Conservation (phyloP, 1,140 invertebrate genomes). For the Caenorhabditis brenneri region DNA sequence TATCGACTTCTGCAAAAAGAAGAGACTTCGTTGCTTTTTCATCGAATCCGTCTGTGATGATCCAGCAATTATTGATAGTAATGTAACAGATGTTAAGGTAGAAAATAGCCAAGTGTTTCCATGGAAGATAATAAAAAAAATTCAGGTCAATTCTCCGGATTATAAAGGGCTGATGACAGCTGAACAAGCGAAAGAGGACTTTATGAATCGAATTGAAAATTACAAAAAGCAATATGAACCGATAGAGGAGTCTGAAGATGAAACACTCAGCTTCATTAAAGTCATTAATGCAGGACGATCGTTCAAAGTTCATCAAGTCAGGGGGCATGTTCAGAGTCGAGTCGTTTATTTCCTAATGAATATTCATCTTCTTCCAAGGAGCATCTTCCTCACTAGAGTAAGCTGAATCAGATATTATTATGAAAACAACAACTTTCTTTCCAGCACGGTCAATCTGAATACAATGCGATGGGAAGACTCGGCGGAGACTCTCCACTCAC, state of each 20-base stretch:
- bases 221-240: conserved; percentile 91
- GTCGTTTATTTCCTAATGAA: conserved; percentile 99
- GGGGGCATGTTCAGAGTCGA: conserved; percentile 90
- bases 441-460: conserved; percentile 91
- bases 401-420: conserved; percentile 66
- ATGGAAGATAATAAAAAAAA: conserved; percentile 69
- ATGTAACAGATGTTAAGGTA: conserved; percentile 81
- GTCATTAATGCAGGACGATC: conserved; percentile 82
- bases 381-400: conserved; percentile 84
- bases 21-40: conserved; percentile 87
- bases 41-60: conserved; percentile 98
- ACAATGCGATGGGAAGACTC: conserved; percentile 89
- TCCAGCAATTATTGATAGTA: conserved; percentile 91
- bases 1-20: conserved; percentile 75
- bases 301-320: conserved; percentile 74
- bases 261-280: conserved; percentile 85
- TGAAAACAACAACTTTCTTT: conserved; percentile 58
- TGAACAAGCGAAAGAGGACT: conserved; percentile 89
- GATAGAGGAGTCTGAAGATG: conserved; percentile 79
- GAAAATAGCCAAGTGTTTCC: neutral
- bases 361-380: conserved; percentile 95
- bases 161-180: conserved; percentile 81
- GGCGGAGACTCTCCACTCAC: conserved; percentile 93
- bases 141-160: conserved; percentile 98
- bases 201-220: conserved; percentile 90